phyloP scores from a whole-genome alignment of 2,113 vertebrate genomes.

The Hemicordylus capensis region DNA sequence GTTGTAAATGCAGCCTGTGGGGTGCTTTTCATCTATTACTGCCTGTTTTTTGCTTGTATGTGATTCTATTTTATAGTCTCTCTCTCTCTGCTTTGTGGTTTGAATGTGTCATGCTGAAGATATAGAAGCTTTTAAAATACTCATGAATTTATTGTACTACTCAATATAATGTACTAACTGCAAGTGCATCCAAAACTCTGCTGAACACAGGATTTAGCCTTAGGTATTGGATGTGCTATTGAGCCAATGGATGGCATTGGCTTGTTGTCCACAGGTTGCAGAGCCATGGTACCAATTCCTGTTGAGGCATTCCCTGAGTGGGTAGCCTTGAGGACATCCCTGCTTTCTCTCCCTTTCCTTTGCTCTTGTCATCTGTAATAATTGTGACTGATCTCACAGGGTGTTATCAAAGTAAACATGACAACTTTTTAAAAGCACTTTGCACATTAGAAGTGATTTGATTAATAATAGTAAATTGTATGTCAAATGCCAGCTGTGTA shows the following conservation, averaged over 20 bases:
- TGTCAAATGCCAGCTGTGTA: not conserved
- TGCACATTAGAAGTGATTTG: not conserved
- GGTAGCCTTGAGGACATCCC: too few species aligned
- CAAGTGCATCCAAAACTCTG: not conserved
- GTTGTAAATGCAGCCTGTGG: constrained; percentile 53
- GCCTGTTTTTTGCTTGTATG: constrained; percentile 21
- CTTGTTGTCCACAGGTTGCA: not conserved
- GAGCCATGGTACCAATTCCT: not conserved
- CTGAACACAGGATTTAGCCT: not conserved
- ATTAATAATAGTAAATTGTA: not conserved
- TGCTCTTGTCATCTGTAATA: not conserved
- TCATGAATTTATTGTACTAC: not conserved
- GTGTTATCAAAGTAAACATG: not conserved
- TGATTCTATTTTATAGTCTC: constrained; percentile 8
- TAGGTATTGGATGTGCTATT: not conserved
- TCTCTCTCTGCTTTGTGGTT: constrained; percentile 17
- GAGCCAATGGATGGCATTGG: not conserved
- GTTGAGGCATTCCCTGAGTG: not conserved
- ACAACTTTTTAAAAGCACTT: not conserved
- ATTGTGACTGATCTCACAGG: not conserved
- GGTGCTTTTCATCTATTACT: constrained; percentile 26
- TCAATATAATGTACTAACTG: not conserved
- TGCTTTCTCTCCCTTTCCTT: not conserved
- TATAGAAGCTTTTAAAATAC: not conserved
- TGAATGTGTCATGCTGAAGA: not conserved